Base-by-base conservation (phyloP, 2,113 vertebrate species). In the Cercopithecus mona region DNA sequence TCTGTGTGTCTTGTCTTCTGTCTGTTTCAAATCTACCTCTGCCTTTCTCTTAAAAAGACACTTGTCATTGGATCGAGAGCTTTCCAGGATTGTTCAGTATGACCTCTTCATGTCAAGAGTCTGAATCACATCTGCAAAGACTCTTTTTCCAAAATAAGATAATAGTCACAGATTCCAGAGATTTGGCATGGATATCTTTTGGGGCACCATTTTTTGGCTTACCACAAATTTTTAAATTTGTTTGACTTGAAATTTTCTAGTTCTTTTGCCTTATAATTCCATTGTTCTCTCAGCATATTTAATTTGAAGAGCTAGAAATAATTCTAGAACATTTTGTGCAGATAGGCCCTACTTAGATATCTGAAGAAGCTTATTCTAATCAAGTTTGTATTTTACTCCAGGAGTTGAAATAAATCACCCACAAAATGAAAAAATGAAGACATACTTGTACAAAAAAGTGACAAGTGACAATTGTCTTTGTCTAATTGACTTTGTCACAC, bases 291-390 rank as follows among this genome's bases (percentile, higher is more conserved):
- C 13, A 66, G n/a, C 25, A 22, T 40, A 87, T 83, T 95, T 52
- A 75, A 82, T 76, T 76, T 82, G n/a, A 91, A 96, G 73, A 92
- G 52, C 17, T 64, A 84, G 55, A 87, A 64, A 90, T 79, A 78
- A 96, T 45, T 35, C 32, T 79, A 86, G 90, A 83, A 90, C 70
- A 64, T 38, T 48, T 14, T 50, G 30, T 78, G 12, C 9, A 61
- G 25, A 70, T 78, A 59, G 68, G 22, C 8, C 16, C 6, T 48
- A 59, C 16, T 87, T 38, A 83, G 89, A 66, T 97, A 94, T 52
- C 35, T 76, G 43, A 72, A 40, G 27, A 95, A 88, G 68, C 40
- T 23, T 45, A 18, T 75, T 93, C 23, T 43, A 0, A 35, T 59
- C 70, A 83, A 96, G 18, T 83, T 59, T 93, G 40, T 66, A 57